Conservation (phyloP, 1,140 invertebrate genomes). For the Eubasilissa regina region DNA sequence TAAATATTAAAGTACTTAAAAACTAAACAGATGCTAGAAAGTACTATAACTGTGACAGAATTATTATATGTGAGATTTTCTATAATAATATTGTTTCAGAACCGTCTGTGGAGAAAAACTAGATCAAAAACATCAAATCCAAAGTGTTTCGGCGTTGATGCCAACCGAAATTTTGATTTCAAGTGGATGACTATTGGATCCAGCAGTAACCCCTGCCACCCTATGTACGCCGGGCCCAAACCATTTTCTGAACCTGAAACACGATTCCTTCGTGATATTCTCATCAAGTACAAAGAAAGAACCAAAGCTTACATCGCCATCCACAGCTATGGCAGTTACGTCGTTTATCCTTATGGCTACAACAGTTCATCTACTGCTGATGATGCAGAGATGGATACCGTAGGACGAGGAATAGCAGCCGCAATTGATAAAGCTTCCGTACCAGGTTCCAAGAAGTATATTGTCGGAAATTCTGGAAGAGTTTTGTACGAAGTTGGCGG, state of each 20-base stretch:
- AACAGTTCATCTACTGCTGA: slow-evolving; percentile 71
- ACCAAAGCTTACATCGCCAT: slow-evolving; percentile 74
- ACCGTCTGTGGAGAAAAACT: slow-evolving; percentile 66
- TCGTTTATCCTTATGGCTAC: slow-evolving; percentile 76
- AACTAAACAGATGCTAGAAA: no score
- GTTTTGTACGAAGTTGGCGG: slow-evolving; percentile 75
- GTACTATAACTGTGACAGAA: no score
- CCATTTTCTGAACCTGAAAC: slow-evolving; percentile 81
- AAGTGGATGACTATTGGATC: slow-evolving; percentile 69
- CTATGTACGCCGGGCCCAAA: slow-evolving; percentile 79
- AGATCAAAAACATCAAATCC: slow-evolving; percentile 51
- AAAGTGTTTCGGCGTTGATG: slow-evolving; percentile 75
- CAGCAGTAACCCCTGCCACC: slow-evolving; percentile 76
- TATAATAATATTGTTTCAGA: no score
- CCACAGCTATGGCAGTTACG: slow-evolving; percentile 79
- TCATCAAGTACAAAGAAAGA: slow-evolving; percentile 65
- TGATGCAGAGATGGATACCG: slow-evolving; percentile 66
- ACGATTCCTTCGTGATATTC: slow-evolving; percentile 66
- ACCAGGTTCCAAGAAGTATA: slow-evolving; percentile 68
- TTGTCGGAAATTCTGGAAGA: slow-evolving; percentile 76
- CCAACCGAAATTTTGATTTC: slow-evolving; percentile 76
- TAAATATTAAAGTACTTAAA: no score
- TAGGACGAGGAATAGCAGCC: slow-evolving; percentile 65
- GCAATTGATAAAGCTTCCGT: slow-evolving; percentile 68
- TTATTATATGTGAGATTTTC: no score